phyloP scores from a whole-genome alignment of 2,797 vertebrate genomes.

The Hippopotamyrus pictus region DNA sequence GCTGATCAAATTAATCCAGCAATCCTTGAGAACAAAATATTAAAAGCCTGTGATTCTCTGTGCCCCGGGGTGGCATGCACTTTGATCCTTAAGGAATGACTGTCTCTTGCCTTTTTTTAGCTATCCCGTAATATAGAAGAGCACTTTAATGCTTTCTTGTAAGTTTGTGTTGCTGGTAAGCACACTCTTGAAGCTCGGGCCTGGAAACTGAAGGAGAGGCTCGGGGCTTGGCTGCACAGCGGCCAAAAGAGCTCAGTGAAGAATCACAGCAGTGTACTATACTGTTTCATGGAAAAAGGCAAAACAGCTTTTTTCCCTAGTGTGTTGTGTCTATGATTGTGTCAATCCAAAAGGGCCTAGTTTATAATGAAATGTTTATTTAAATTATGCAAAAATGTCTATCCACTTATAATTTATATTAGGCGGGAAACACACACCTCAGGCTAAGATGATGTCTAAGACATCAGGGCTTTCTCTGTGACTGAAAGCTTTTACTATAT shows the following conservation, averaged over 20 bases:
- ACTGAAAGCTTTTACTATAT: not conserved
- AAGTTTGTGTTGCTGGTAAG: not conserved
- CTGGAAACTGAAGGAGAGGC: not conserved
- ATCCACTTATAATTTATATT: not conserved
- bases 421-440: not conserved
- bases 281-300: not conserved
- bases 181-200: not conserved
- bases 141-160: not conserved
- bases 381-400: not conserved
- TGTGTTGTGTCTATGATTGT: not conserved
- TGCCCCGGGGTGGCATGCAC: not conserved
- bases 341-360: not conserved
- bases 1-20: not conserved
- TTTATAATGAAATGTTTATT: not conserved
- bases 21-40: not conserved
- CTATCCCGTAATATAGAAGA: not conserved
- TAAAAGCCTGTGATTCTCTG: not conserved
- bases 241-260: not conserved
- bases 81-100: not conserved
- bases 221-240: not conserved
- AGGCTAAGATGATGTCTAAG: not conserved
- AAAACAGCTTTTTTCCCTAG: not conserved
- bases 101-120: not conserved
- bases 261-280: not conserved
- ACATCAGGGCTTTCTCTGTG: not conserved